Base-by-base conservation (phyloP, 1,140 invertebrate genomes). In the Caenorhabditis brenneri region DNA sequence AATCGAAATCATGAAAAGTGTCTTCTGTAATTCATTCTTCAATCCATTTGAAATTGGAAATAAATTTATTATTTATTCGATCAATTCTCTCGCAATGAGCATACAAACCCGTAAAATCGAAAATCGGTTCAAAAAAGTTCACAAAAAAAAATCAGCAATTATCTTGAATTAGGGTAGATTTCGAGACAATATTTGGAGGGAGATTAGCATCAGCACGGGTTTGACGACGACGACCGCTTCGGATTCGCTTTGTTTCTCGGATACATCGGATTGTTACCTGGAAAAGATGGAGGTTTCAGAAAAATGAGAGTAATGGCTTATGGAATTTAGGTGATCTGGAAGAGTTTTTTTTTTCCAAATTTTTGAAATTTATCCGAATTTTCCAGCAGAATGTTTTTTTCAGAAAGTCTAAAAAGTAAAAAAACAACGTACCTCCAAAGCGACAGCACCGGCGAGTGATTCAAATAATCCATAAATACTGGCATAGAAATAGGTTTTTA, bases 391-490 rank as follows among this genome's bases (percentile, higher is more conserved):
- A 27, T 16, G 19, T 42, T 27, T 27, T 27, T 42, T 3, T n/a
- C 39, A 6, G n/a, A n/a, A n/a, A n/a, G n/a, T n/a, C n/a, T n/a
- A n/a, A n/a, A n/a, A n/a, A n/a, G n/a, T n/a, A n/a, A n/a, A n/a
- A n/a, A n/a, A n/a, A 4, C 53, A 7, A 60, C 36, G 58, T 65
- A 82, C 81, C 58, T 82, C 81, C 15, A 82, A 46, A 12, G 81
- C 81, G 22, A 82, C 74, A 2, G 81, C 81, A 4, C 81, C 81
- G 27, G 81, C 81, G 16, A 60, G 19, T 10, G 55, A 16, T 39
- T 82, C 81, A 49, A 82, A 82, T 10, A 82, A 24, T 65, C 81
- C 81, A 49, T 82, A 82, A 51, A 82, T 74, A 74, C 81, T 82
- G 46, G 81, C 81, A 74, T 82, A 82, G 51, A 82, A 82, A 39